Percentiles rank a stretch among this genome's conserved stretches.
These are phyloP conservation scores for Nasonia oneida DNA, from an alignment of 2,888 invertebrate genomes.

Conservation along the genomic window DNA sequence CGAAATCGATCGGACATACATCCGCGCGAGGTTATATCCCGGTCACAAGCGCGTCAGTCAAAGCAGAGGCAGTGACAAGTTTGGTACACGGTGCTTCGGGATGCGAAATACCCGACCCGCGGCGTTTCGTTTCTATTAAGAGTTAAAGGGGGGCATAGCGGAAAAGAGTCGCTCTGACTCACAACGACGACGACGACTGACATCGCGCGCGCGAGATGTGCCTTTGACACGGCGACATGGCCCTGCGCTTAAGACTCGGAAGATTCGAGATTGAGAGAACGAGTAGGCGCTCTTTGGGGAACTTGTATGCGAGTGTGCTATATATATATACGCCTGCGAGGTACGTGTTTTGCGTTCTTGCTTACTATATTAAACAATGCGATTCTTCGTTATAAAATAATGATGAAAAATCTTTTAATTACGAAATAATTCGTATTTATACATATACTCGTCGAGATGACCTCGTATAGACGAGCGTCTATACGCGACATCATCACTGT, in stretches of 20 bases:
- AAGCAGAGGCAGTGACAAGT: slow-evolving; percentile 64
- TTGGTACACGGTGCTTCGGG: slow-evolving; percentile 60
- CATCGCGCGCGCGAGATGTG: slow-evolving; percentile 65
- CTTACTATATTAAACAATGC: not conserved
- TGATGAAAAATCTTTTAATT: not conserved
- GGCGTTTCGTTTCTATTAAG: slow-evolving; percentile 71
- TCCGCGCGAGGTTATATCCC: slow-evolving; percentile 65
- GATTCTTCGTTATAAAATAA: not conserved
- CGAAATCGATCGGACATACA: slow-evolving; percentile 63
- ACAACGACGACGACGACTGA: slow-evolving; percentile 66
- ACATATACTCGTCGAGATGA: not conserved
- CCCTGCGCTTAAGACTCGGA: slow-evolving; percentile 72
- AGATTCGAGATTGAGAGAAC: not conserved
- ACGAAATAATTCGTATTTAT: not conserved
- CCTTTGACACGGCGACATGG: slow-evolving; percentile 75
- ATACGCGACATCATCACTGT: not conserved
- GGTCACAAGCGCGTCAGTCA: slow-evolving; percentile 70
- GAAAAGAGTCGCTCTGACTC: slow-evolving; percentile 61
- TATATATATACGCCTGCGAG: slow-evolving; percentile 40
- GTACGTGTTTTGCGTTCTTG: slow-evolving; percentile 13
- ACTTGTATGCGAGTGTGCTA: slow-evolving; percentile 32
- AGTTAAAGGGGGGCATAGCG: slow-evolving; percentile 48
- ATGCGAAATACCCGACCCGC: slow-evolving; percentile 63
- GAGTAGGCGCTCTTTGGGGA: slow-evolving; percentile 29
- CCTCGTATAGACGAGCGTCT: not conserved